These are phyloP conservation scores for Blastobasis adustella DNA, from an alignment of 2,888 invertebrate species.

Conservation along the genomic window DNA sequence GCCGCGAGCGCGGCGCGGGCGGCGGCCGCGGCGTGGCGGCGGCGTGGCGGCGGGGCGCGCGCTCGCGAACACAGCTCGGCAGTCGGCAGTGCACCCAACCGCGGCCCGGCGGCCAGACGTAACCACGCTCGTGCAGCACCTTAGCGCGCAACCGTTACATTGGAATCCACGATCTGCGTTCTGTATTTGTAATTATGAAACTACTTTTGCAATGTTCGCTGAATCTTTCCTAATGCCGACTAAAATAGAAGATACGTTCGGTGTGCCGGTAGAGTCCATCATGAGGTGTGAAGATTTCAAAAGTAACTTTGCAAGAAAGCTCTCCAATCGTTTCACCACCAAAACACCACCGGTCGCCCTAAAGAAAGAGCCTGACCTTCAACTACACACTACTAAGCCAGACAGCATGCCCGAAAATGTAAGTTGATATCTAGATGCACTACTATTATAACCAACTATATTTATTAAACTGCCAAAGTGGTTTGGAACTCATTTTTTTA, in stretches of 20 bases:
- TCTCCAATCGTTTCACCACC: conserved; percentile 59
- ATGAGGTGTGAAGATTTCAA: conserved; percentile 69
- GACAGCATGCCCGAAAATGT: conserved; percentile 30
- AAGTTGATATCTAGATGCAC: conserved; percentile 22
- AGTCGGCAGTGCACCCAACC: too few relatives aligned
- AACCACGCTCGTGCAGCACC: too few relatives aligned
- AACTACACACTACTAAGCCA: conserved; percentile 29
- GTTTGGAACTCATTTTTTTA: too few relatives aligned
- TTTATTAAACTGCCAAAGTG: too few relatives aligned
- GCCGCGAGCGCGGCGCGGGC: too few relatives aligned
- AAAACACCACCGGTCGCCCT: conserved; percentile 32
- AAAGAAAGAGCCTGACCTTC: conserved; percentile 37
- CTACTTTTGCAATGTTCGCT: conserved; percentile 41
- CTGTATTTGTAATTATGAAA: conserved; percentile 26
- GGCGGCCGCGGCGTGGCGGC: too few relatives aligned
- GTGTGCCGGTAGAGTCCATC: conserved; percentile 60
- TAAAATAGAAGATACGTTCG: conserved; percentile 46
- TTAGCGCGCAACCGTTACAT: too few relatives aligned
- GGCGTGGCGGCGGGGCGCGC: too few relatives aligned
- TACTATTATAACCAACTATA: too few relatives aligned
- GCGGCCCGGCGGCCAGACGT: too few relatives aligned
- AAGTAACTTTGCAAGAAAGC: conserved; percentile 63
- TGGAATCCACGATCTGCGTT: too few relatives aligned
- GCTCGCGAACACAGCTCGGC: too few relatives aligned
- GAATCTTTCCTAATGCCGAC: conserved; percentile 25